Evolutionary conservation across 2,888 invertebrate species (phyloP), one percentile per base, ranked within the genome.

Genomic region (Zelleria hepariella): DNA sequence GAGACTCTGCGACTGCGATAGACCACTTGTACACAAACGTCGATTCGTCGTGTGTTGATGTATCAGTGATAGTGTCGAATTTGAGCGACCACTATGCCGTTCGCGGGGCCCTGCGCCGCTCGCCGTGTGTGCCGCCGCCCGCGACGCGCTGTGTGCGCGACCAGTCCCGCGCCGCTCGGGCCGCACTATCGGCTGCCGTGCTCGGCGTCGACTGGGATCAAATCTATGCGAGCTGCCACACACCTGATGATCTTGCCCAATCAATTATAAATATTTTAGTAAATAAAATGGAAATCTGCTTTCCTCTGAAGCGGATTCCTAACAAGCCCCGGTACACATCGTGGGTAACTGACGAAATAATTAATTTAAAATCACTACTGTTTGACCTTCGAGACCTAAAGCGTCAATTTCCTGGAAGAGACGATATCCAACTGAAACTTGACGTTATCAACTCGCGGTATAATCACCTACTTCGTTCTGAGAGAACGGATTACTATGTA

Each of bases 201-300:
- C 48, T 10, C 7, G 54, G 60, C 26, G 54, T 60, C 25, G 60
- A 60, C 27, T 58, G 60, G 60, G 20, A 25, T n/a, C 27, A 47
- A 3, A 0, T 60, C 1, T 58, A n/a, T 18, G 18, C 58, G 4
- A 49, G 58, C 6, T 8, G 26, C 24, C 6, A 25, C 2, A 42
- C 54, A 8, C 5, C 55, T 15, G 55, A 58, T 10, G 54, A 55
- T 4, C 21, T 60, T 18, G 60, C 60, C 2, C 47, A 56, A 25
- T 18, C 55, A 10, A 51, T 60, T 5, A 48, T 58, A 20, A 58
- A 55, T 23, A 18, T 60, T 15, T 47, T 60, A 55, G 4, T 42
- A 7, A 27, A 56, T 15, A 53, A 53, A 23, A 24, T 24, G 24
- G 2, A 23, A 15, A 53, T 53, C 10, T 53, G 24, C n/a, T 53